A percentile compares a stretch with the other conserved stretches of the same genome.
phyloP scores from a whole-genome alignment of 2,888 invertebrate species.

The Sepiola atlantica region DNA sequence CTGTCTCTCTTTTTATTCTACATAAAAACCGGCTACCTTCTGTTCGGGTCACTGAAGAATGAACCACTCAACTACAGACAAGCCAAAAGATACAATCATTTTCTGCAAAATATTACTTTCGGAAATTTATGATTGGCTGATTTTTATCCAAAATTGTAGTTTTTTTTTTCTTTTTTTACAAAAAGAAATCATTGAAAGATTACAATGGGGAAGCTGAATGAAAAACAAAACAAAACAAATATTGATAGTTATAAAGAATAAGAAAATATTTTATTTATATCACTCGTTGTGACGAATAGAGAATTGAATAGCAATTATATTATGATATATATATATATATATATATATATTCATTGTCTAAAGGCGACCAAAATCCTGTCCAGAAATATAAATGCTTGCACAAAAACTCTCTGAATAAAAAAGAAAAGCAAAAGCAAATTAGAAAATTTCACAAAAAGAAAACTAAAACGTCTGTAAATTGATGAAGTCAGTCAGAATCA shows the following conservation, averaged over 20 bases:
- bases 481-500: not conserved
- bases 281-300: not conserved
- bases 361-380: not conserved
- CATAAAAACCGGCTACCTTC: not conserved
- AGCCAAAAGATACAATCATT: not conserved
- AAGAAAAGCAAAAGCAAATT: not conserved
- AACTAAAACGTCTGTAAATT: not conserved
- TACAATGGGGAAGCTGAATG: not conserved
- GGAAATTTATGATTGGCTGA: not conserved
- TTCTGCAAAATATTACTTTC: not conserved
- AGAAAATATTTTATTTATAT: not conserved
- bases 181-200: not conserved
- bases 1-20: not conserved
- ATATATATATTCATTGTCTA: not conserved
- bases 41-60: conserved; percentile 17
- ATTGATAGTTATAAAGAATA: too few relatives aligned
- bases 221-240: too few relatives aligned
- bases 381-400: not conserved
- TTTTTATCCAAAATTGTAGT: not conserved
- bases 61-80: not conserved
- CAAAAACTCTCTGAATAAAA: not conserved
- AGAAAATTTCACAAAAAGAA: not conserved
- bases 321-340: not conserved
- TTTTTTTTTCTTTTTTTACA: not conserved
- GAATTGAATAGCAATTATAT: not conserved